phyloP scores from a whole-genome alignment of 2,888 invertebrate species.

The Heliconius aoede region DNA sequence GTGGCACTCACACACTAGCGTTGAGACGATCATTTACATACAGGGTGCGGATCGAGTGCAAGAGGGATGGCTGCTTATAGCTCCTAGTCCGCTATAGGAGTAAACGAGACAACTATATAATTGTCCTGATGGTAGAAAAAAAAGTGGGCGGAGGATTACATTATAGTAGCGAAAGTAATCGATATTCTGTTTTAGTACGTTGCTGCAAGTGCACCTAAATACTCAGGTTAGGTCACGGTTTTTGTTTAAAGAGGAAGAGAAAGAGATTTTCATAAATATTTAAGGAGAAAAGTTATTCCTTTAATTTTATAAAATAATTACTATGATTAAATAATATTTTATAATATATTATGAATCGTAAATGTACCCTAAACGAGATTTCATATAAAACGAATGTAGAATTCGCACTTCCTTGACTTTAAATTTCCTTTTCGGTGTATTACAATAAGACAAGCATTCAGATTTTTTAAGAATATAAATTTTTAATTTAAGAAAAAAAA shows the following conservation, averaged over 20 bases:
- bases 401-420: too few relatives aligned
- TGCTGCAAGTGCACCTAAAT: conserved; percentile 81
- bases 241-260: conserved; percentile 23
- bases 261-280: not conserved
- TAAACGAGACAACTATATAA: conserved; percentile 79
- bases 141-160: conserved; percentile 85
- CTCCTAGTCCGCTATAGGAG: conserved; percentile 61
- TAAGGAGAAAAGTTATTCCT: not conserved
- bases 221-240: conserved; percentile 75
- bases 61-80: conserved; percentile 60
- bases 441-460: not conserved
- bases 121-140: conserved; percentile 77
- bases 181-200: conserved; percentile 84
- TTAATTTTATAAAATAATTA: too few relatives aligned
- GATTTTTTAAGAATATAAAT: not conserved
- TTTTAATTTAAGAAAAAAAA: not conserved
- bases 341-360: too few relatives aligned
- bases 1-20: conserved; percentile 67
- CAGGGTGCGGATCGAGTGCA: conserved; percentile 66
- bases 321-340: too few relatives aligned
- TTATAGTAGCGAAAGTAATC: conserved; percentile 85
- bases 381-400: too few relatives aligned
- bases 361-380: too few relatives aligned
- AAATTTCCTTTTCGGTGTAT: too few relatives aligned
- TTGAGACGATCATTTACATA: conserved; percentile 83